These are phyloP conservation scores for Drosophila pandora DNA, from an alignment of 1,140 invertebrate species.

Conservation along the genomic window DNA sequence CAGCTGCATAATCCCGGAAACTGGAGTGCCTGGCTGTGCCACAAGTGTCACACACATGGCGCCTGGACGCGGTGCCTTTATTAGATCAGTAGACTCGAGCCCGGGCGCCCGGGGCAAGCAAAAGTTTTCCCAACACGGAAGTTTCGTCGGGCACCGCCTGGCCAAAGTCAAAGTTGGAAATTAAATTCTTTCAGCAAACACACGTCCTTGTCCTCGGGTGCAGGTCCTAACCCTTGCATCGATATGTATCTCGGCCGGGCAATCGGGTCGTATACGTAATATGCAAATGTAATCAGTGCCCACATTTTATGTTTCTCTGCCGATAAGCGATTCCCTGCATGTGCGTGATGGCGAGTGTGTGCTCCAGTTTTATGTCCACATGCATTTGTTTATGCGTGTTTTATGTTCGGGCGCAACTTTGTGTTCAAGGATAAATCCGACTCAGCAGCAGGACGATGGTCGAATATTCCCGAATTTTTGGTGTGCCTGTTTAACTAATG, in stretches of 20 bases:
- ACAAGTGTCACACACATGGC: conserved; percentile 69
- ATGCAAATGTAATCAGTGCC: conserved; percentile 82
- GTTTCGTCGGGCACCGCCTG: conserved; percentile 61
- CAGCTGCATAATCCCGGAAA: conserved; percentile 62
- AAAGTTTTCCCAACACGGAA: conserved; percentile 63
- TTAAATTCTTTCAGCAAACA: conserved; percentile 73
- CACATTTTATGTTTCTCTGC: conserved; percentile 66
- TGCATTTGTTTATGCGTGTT: conserved; percentile 72
- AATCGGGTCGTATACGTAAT: conserved; percentile 55
- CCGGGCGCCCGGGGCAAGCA: conserved; percentile 30
- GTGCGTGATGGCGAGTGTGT: conserved; percentile 25
- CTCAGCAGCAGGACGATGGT: conserved; percentile 20
- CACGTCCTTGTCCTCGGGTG: conserved; percentile 10
- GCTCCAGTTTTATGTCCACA: conserved; percentile 55
- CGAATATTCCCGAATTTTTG: conserved; percentile 19
- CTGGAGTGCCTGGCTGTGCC: conserved; percentile 49
- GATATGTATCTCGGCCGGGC: conserved; percentile 21
- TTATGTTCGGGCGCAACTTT: conserved; percentile 64
- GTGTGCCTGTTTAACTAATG: conserved; percentile 4
- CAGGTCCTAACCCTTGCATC: conserved; percentile 44
- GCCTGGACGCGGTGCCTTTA: conserved; percentile 42
- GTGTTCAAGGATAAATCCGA: conserved; percentile 28
- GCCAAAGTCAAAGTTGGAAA: conserved; percentile 74
- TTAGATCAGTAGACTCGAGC: conserved; percentile 55
- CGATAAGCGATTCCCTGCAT: conserved; percentile 9